Evolutionary conservation across 1,140 invertebrate genomes (phyloP).

Genomic region (Ostrea denselamellosa): DNA sequence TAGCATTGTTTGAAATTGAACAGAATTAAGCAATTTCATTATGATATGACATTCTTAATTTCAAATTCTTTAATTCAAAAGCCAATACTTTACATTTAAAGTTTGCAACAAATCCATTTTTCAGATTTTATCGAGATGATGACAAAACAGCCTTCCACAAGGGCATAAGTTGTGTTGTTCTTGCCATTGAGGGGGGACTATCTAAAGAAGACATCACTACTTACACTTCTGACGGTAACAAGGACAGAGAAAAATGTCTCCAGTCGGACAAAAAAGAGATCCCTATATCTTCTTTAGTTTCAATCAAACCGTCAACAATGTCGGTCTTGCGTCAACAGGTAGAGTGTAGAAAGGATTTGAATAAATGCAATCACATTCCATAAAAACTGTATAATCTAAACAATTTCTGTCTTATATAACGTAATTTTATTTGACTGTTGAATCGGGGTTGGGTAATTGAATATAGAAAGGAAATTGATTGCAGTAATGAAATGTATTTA

Average conservation of each 20-base stretch:
- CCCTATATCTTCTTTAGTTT: not conserved
- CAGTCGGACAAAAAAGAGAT: not conserved
- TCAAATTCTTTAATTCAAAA: no score
- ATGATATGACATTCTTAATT: no score
- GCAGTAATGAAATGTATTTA: no score
- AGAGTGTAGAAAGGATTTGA: not conserved
- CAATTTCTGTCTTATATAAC: no score
- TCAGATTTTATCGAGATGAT: not conserved
- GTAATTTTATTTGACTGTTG: no score
- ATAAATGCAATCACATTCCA: not conserved
- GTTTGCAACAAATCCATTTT: not conserved
- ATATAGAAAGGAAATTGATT: no score
- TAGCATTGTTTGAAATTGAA: no score
- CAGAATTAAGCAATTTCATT: no score
- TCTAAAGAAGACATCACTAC: not conserved
- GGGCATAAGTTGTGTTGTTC: not conserved
- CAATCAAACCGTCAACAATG: slow-evolving; percentile 11
- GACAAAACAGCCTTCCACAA: not conserved
- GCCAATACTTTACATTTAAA: no score
- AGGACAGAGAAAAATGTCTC: not conserved
- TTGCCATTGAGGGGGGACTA: not conserved
- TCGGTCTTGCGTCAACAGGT: not conserved
- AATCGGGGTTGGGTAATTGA: no score
- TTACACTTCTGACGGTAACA: not conserved
- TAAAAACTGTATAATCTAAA: no score